Evolutionary conservation across 2,888 invertebrate species (phyloP).

Genomic region (Liodrosophila aerea): DNA sequence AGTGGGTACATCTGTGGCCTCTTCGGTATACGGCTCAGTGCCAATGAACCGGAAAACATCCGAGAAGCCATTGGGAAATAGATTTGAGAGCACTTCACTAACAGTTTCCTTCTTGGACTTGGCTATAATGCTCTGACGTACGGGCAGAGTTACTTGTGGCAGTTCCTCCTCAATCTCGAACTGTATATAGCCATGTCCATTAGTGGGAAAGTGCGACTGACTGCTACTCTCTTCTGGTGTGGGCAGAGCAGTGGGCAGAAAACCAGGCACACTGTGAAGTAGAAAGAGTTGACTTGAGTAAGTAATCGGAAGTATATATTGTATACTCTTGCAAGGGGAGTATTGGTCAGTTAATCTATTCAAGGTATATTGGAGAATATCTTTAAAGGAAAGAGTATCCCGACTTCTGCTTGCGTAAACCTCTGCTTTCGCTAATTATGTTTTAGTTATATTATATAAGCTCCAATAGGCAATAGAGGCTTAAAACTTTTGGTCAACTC

Average conservation of each 20-base stretch:
- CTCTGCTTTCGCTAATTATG: too few relatives aligned
- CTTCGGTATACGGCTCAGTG: slow-evolving; percentile 38
- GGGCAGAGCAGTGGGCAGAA: slow-evolving; percentile 43
- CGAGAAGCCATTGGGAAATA: slow-evolving; percentile 79
- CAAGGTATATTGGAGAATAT: too few relatives aligned
- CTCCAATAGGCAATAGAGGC: not conserved
- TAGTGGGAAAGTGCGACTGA: slow-evolving; percentile 33
- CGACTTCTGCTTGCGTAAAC: too few relatives aligned
- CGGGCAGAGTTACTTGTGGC: slow-evolving; percentile 29
- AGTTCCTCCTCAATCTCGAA: slow-evolving; percentile 69
- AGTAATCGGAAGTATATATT: too few relatives aligned
- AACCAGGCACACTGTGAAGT: slow-evolving; percentile 41
- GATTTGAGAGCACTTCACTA: slow-evolving; percentile 74
- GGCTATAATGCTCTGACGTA: slow-evolving; percentile 10
- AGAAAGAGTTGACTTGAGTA: not conserved
- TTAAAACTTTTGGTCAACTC: slow-evolving; percentile 23
- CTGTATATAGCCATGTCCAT: slow-evolving; percentile 75
- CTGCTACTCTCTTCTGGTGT: slow-evolving; percentile 2
- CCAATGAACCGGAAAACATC: slow-evolving; percentile 80
- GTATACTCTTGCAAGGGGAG: not conserved
- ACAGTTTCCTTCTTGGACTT: slow-evolving; percentile 64
- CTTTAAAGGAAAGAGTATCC: too few relatives aligned
- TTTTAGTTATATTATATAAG: too few relatives aligned
- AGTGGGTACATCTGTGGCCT: slow-evolving; percentile 27
- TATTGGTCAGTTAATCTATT: too few relatives aligned